phyloP scores from a whole-genome alignment of 2,113 vertebrate species.

The Enhydra lutris region DNA sequence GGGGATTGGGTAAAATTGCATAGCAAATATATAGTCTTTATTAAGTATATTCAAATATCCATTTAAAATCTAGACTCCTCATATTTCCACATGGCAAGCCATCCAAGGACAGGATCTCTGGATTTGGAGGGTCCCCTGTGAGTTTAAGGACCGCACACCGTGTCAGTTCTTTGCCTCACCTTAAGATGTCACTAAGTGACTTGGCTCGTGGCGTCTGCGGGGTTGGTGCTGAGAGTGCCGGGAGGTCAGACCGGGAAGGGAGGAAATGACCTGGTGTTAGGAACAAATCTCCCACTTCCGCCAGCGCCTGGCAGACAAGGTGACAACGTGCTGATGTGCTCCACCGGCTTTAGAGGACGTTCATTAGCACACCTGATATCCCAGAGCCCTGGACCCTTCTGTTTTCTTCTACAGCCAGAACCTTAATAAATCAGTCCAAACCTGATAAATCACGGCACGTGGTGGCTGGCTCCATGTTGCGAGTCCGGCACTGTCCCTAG shows the following conservation, averaged over 20 bases:
- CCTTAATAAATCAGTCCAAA: neutral
- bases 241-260: neutral
- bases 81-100: fast-evolving
- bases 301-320: constrained; percentile 70
- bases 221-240: neutral
- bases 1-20: neutral
- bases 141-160: neutral
- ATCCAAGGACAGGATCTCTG: neutral
- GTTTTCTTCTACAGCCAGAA: constrained; percentile 24
- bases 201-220: constrained; percentile 29
- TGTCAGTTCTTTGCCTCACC: constrained; percentile 76
- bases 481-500: neutral
- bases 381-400: constrained; percentile 35
- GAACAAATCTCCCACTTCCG: constrained; percentile 77
- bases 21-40: neutral
- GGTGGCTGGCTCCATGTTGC: fast-evolving
- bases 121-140: too few relatives aligned
- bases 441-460: neutral
- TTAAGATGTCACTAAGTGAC: constrained; percentile 82
- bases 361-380: constrained; percentile 69
- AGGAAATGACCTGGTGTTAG: constrained; percentile 71
- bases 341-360: constrained; percentile 39
- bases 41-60: neutral
- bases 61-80: neutral
- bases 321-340: constrained; percentile 69